Base-by-base conservation (phyloP, 2,113 vertebrate genomes). In the Xiphorhynchus elegans region DNA sequence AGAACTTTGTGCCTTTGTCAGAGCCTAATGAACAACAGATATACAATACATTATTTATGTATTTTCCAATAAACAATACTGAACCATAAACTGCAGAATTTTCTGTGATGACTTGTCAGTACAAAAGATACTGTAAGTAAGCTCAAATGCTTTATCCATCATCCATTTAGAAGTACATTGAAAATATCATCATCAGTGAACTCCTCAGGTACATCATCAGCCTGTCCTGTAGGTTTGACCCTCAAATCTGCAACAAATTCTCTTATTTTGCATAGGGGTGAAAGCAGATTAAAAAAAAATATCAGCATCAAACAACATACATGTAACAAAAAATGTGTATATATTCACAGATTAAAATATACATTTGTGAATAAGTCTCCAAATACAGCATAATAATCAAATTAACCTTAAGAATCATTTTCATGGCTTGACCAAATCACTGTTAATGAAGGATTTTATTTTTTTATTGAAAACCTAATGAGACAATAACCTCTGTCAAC, bases 1-100 rank as follows among this genome's bases (percentile, higher is more conserved):
- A 59, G 9, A 85, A 80, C 47, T 84, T 73, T 52, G 17, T 72
- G 68, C 35, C 26, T 69, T 73, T 95, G 79, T 70, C 85, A 87
- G 29, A 92, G 24, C 1, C 44, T 89, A 96, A 97, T 90, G 73
- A 92, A 88, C 53, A 92, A 90, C 88, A 78, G 1, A 78, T 37
- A 69, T 33, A 69, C 0, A 7, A 67, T 39, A 58, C 4, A 47
- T 70, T 85, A 91, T 78, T 92, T 88, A 67, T 62, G 29, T 74
- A 44, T 81, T 92, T 94, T 78, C 53, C 63, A 85, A 52, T 50
- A 89, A 79, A 17, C n/a, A 84, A 81, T 13, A 11, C 49, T 84
- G 58, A 72, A 79, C 39, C 35, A 89, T 29, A 67, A 92, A 72
- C 26, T 73, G 44, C 60, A 90, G 46, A 68, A 35, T 20, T 72